phyloP scores from a whole-genome alignment of 2,888 invertebrate species.

The Diabrotica balteata region DNA sequence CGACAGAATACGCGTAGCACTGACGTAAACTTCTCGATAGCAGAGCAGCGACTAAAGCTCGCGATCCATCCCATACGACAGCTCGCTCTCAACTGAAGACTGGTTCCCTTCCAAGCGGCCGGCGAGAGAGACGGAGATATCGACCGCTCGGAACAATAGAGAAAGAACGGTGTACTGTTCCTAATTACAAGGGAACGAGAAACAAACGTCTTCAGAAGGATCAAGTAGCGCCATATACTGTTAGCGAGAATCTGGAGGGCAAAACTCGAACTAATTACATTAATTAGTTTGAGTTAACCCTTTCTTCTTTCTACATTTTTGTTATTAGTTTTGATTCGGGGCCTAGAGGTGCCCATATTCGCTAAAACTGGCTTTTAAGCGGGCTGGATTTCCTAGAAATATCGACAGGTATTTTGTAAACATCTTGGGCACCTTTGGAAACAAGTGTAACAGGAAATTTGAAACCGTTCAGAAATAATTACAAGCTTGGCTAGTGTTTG shows the following conservation, averaged over 20 bases:
- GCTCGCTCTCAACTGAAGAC: slow-evolving; percentile 58
- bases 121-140: slow-evolving; percentile 50
- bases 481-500: too few species aligned
- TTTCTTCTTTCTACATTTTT: slow-evolving; percentile 33
- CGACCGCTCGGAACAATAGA: slow-evolving; percentile 42
- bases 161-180: slow-evolving; percentile 47
- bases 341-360: slow-evolving; percentile 5
- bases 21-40: slow-evolving; percentile 35
- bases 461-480: too few species aligned
- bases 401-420: not conserved
- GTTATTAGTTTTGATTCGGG: slow-evolving; percentile 29
- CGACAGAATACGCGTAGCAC: slow-evolving; percentile 1
- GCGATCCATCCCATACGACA: slow-evolving; percentile 52
- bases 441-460: too few species aligned
- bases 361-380: not conserved
- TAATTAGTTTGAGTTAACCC: slow-evolving; percentile 53
- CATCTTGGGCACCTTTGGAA: too few species aligned
- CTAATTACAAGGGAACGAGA: slow-evolving; percentile 60
- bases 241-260: slow-evolving; percentile 56
- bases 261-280: slow-evolving; percentile 57
- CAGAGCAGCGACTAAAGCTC: slow-evolving; percentile 46
- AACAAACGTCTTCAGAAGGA: slow-evolving; percentile 59
- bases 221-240: slow-evolving; percentile 59
- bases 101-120: slow-evolving; percentile 54
- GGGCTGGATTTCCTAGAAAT: not conserved